Evolutionary conservation across 2,797 vertebrate genomes (phyloP), one percentile per base, ranked within the genome.

Genomic region (Poecile montanus): DNA sequence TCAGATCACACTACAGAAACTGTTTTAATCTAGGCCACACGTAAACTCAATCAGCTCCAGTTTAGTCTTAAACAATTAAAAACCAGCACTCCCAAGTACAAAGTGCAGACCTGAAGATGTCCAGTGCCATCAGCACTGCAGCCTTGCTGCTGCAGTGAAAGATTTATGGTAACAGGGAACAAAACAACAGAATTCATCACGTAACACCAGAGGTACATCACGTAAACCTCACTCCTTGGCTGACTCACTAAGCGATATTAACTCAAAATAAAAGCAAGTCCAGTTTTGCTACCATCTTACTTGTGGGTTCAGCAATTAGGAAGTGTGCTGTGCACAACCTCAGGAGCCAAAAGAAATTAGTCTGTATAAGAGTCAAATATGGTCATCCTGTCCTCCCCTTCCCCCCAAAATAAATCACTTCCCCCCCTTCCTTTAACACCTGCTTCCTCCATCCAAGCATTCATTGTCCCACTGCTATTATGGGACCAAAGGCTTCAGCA

Each of bases 371-470:
- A 51, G n/a, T 76, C 85, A 89, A 47, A 56, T 60, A 17, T 60
- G 53, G 44, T 9, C 80, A 94, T 92, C 86, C 88, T 86, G 88
- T 30, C 48, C 45, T 58, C 85, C 83, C 66, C 85, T 81, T 63
- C 79, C 88, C 81, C 61, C 0, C 6, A 48, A 79, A 70, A 89
- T 22, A 92, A 72, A 66, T n/a, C 79, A 84, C 29, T 94, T 91
- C 93, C 85, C 83, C 90, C 90, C 53, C 15, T 56, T 95, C 74
- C 77, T 85, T 84, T 85, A 88, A 89, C 95, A 93, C 80, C 95
- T 96, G 95, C 88, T 94, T 95, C 95, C 95, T 93, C 83, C 80
- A 89, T 71, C 71, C 11, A 8, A 88, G 67, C 40, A n/a, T 65
- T 73, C 85, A 94, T 96, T 94, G 93, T 94, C 71, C 80, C 84